These are phyloP conservation scores for Drosophila lini DNA, from an alignment of 1,140 invertebrate genomes.

Conservation along the genomic window DNA sequence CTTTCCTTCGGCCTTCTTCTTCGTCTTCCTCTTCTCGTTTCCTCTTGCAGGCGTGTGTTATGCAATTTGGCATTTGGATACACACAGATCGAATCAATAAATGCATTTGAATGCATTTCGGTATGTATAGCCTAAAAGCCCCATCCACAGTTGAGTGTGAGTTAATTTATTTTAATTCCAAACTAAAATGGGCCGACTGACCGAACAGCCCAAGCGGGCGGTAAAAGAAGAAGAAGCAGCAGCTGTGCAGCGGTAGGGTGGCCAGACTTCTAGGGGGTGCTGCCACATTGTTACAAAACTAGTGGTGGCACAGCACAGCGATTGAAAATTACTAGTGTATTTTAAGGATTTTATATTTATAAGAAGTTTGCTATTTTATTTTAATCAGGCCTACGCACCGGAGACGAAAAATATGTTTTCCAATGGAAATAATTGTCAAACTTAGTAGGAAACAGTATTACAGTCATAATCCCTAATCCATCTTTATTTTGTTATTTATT, in stretches of 20 bases:
- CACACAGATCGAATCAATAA: conserved; percentile 54
- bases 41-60: conserved; percentile 33
- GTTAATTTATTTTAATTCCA: conserved; percentile 67
- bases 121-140: conserved; percentile 41
- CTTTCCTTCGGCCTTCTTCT: conserved; percentile 12
- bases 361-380: too few relatives aligned
- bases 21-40: conserved; percentile 25
- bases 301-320: conserved; percentile 17
- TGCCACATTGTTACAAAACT: conserved; percentile 9
- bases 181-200: conserved; percentile 47
- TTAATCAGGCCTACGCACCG: too few relatives aligned
- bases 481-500: not conserved
- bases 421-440: too few relatives aligned
- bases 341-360: not conserved
- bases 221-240: conserved; percentile 26
- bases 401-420: too few relatives aligned
- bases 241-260: conserved; percentile 30
- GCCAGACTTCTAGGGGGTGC: conserved; percentile 12
- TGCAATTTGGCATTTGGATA: conserved; percentile 47
- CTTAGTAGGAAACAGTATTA: too few relatives aligned
- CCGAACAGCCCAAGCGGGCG: conserved; percentile 48
- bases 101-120: conserved; percentile 46
- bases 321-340: not conserved
- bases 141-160: conserved; percentile 45
- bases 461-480: not conserved